These are phyloP conservation scores for Globodera rostochiensis DNA, from an alignment of 1,140 invertebrate genomes.

Conservation along the genomic window DNA sequence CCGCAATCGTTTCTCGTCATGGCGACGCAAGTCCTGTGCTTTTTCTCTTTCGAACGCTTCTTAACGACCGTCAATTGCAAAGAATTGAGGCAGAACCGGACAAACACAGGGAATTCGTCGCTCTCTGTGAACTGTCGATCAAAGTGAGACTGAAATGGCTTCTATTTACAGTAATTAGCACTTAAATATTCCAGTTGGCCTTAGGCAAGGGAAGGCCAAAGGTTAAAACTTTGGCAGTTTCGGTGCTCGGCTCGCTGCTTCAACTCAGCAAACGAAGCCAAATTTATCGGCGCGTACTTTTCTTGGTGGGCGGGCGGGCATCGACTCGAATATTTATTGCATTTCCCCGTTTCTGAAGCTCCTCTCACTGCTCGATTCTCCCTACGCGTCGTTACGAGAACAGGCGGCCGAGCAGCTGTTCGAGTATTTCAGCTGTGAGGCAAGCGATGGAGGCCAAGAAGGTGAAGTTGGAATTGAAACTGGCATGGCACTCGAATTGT, in stretches of 20 bases:
- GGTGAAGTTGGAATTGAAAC: neutral
- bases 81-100: slow-evolving; percentile 42
- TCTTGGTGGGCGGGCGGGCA: slow-evolving; percentile 2
- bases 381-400: slow-evolving; percentile 39
- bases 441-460: slow-evolving; percentile 14
- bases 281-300: slow-evolving; percentile 21
- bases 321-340: neutral
- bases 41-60: slow-evolving; percentile 23
- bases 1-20: slow-evolving; percentile 18
- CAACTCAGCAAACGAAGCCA: slow-evolving; percentile 35
- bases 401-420: slow-evolving; percentile 40
- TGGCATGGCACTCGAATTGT: slow-evolving; percentile 6
- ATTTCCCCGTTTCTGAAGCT: slow-evolving; percentile 31
- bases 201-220: slow-evolving; percentile 37
- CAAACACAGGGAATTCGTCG: slow-evolving; percentile 20
- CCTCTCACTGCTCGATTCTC: slow-evolving; percentile 45
- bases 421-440: slow-evolving; percentile 31
- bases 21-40: slow-evolving; percentile 31
- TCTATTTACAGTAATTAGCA: neutral
- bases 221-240: slow-evolving; percentile 34
- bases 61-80: slow-evolving; percentile 37
- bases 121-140: slow-evolving; percentile 36
- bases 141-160: slow-evolving; percentile 32
- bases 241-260: slow-evolving; percentile 38
- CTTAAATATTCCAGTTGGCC: slow-evolving; percentile 31